Evolutionary conservation across 1,140 invertebrate genomes (phyloP).

Genomic region (Pseudomyrmex dendroicus): DNA sequence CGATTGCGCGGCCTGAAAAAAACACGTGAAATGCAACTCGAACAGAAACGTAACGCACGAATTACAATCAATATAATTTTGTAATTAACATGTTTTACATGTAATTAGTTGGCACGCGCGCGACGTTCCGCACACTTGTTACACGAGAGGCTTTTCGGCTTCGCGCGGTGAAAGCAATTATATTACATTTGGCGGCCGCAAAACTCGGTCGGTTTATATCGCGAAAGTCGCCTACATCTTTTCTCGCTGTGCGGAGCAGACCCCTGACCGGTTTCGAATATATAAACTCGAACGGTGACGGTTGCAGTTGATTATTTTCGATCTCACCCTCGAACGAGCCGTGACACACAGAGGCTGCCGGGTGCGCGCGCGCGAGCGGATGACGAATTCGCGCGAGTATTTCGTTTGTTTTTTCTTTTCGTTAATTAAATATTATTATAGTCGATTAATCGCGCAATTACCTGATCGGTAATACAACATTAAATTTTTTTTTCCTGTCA

Average conservation of each 20-base stretch:
- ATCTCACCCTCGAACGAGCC: conserved; percentile 67
- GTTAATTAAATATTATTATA: conserved; percentile 5
- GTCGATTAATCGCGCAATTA: conserved; percentile 27
- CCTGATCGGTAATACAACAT: not conserved
- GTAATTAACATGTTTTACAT: no score
- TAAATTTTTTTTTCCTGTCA: not conserved
- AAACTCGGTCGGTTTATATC: conserved; percentile 72
- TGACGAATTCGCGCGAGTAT: not conserved
- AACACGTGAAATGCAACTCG: conserved; percentile 13
- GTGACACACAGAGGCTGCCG: not conserved
- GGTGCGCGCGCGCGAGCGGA: no score
- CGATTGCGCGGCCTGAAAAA: no score
- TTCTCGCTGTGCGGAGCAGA: conserved; percentile 65
- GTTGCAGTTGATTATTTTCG: conserved; percentile 60
- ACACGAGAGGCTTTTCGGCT: conserved; percentile 58
- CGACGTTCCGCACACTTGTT: conserved; percentile 47
- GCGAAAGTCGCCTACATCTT: conserved; percentile 80
- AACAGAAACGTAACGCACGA: conserved; percentile 29
- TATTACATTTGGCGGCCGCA: conserved; percentile 78
- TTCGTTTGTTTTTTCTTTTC: not conserved
- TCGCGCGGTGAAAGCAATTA: conserved; percentile 84
- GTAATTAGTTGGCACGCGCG: conserved; percentile 53
- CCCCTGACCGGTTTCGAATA: conserved; percentile 80
- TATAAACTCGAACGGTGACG: conserved; percentile 70
- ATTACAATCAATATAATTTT: conserved; percentile 39